phyloP scores from a whole-genome alignment of 2,797 vertebrate species.

The Sebastes miniatus region DNA sequence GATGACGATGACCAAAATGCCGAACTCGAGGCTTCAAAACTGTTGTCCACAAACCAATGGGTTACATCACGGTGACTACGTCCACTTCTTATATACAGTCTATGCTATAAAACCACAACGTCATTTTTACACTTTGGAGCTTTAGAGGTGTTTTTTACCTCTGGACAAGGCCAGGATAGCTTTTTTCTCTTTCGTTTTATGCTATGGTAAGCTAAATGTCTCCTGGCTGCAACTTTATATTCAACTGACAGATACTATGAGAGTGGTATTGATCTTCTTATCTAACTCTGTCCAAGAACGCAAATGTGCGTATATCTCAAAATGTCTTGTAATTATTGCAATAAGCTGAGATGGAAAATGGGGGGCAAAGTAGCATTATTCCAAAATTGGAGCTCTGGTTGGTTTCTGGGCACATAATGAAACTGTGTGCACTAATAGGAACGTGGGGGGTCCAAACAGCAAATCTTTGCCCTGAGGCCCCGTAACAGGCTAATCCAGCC shows the following conservation, averaged over 20 bases:
- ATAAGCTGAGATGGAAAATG: background rate
- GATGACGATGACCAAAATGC: too few species aligned
- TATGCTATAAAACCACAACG: too few species aligned
- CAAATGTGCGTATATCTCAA: background rate
- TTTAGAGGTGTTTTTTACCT: too few species aligned
- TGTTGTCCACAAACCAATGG: too few species aligned
- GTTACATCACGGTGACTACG: too few species aligned
- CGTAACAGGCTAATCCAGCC: background rate
- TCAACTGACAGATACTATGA: background rate
- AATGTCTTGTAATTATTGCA: background rate
- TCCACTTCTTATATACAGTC: too few species aligned
- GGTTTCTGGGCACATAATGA: background rate
- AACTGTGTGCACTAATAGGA: background rate
- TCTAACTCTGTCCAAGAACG: background rate
- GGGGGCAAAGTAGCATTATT: background rate
- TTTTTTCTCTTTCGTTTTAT: too few species aligned
- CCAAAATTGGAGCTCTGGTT: background rate
- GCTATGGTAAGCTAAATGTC: background rate
- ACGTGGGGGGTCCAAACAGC: background rate
- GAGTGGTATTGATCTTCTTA: background rate
- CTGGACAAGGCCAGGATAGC: fast-evolving
- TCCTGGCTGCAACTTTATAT: background rate
- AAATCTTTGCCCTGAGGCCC: background rate
- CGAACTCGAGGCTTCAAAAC: too few species aligned
- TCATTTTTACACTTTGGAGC: too few species aligned